These are phyloP conservation scores for Elmis aenea DNA, from an alignment of 2,888 invertebrate genomes.

Conservation along the genomic window DNA sequence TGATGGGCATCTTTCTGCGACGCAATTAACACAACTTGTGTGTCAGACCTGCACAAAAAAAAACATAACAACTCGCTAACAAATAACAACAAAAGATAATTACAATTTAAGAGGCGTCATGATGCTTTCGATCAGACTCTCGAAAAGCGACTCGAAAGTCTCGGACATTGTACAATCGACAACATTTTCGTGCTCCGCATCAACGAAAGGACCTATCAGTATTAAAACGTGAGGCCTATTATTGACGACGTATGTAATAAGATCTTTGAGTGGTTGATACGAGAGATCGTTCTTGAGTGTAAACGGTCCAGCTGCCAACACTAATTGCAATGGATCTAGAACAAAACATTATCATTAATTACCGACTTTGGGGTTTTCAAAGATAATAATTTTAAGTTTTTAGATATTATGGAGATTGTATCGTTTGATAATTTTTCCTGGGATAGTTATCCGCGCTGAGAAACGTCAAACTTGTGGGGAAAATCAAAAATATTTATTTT, in stretches of 20 bases:
- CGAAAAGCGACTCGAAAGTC: conserved; percentile 70
- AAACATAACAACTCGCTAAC: too few relatives aligned
- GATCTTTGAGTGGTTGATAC: conserved; percentile 77
- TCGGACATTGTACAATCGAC: conserved; percentile 55
- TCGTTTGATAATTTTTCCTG: too few relatives aligned
- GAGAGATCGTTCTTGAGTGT: conserved; percentile 70
- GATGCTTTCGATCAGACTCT: conserved; percentile 61
- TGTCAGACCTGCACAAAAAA: conserved; percentile 13
- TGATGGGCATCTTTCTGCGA: conserved; percentile 75
- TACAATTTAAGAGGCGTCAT: conserved; percentile 59
- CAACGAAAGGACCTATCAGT: conserved; percentile 81
- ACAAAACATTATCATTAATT: conserved; percentile 17
- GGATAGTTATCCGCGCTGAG: too few relatives aligned
- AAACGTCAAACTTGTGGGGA: too few relatives aligned
- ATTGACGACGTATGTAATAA: conserved; percentile 60
- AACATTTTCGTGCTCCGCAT: conserved; percentile 62
- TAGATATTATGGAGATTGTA: too few relatives aligned
- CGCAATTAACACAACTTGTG: conserved; percentile 66
- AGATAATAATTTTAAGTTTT: too few relatives aligned
- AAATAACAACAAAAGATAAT: conserved; percentile 23
- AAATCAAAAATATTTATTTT: too few relatives aligned
- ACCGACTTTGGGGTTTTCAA: too few relatives aligned
- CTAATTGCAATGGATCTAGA: conserved; percentile 57
- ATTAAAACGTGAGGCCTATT: conserved; percentile 75
- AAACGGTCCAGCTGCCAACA: conserved; percentile 80